Percentiles rank a stretch among this genome's conserved stretches.
Conservation (phyloP, 1,140 invertebrate species). For the Neelides sp. region DNA sequence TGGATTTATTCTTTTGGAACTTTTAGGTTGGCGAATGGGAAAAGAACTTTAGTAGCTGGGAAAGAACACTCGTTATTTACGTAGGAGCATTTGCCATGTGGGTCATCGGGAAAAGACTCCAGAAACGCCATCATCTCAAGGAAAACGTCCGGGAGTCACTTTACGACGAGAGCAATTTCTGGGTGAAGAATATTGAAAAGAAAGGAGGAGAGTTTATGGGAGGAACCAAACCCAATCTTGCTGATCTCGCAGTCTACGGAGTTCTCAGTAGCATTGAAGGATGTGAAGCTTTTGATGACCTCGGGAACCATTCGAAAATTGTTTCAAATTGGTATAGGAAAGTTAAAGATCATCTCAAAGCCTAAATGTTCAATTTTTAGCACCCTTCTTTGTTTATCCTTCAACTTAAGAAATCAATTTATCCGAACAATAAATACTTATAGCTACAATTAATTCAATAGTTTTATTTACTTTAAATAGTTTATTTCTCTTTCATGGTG, state of each 20-base stretch:
- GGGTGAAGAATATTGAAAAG: slow-evolving; percentile 56
- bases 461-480: no score
- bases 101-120: slow-evolving; percentile 74
- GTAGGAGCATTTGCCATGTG: slow-evolving; percentile 89
- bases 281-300: slow-evolving; percentile 77
- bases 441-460: no score
- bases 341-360: slow-evolving; percentile 32
- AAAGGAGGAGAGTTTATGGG: slow-evolving; percentile 60
- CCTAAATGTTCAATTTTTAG: no score
- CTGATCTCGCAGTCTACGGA: slow-evolving; percentile 87
- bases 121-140: slow-evolving; percentile 70
- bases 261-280: slow-evolving; percentile 90
- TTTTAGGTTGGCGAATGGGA: slow-evolving; percentile 75
- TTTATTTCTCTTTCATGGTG: no score
- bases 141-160: slow-evolving; percentile 79
- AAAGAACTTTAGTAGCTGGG: slow-evolving; percentile 70
- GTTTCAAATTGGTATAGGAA: slow-evolving; percentile 40
- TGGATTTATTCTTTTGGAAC: no score
- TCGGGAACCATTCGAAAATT: slow-evolving; percentile 58
- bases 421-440: no score
- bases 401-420: no score
- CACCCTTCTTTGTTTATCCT: no score
- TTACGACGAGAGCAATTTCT: slow-evolving; percentile 75
- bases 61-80: slow-evolving; percentile 78
- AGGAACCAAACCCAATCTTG: slow-evolving; percentile 73